These are phyloP conservation scores for Karalla daura DNA, from an alignment of 2,797 vertebrate genomes.

Conservation along the genomic window DNA sequence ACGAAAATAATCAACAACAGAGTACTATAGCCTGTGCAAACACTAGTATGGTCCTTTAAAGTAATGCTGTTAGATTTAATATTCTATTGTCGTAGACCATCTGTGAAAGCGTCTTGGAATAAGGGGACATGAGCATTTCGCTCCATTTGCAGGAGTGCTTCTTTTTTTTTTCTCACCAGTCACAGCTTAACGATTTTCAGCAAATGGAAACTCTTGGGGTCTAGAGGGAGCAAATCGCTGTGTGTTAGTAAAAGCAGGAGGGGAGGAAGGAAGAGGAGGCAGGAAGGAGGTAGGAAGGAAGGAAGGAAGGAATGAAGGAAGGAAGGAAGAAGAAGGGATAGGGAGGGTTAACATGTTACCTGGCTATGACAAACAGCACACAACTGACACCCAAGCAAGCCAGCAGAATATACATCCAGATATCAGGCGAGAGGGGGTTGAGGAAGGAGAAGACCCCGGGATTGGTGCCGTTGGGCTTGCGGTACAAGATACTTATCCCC, in stretches of 20 bases:
- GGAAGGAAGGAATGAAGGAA: background rate
- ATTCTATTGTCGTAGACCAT: conserved; percentile 7
- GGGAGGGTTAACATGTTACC: conserved; percentile 89
- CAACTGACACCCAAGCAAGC: conserved; percentile 99
- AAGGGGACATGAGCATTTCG: background rate
- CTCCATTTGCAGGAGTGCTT: conserved; percentile 12
- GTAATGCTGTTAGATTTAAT: conserved; percentile 5
- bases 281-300: conserved; percentile 19
- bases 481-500: conserved; percentile 99
- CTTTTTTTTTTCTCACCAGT: conserved; percentile 8
- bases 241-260: conserved; percentile 42
- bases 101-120: conserved; percentile 25
- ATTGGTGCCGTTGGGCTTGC: conserved; percentile 99
- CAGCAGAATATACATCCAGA: conserved; percentile 99
- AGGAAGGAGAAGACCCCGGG: conserved; percentile 96
- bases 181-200: conserved; percentile 38
- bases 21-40: conserved; percentile 18
- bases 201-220: conserved; percentile 29
- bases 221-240: conserved; percentile 38
- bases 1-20: background rate
- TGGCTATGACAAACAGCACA: conserved; percentile 92
- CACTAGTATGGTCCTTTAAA: conserved; percentile 17
- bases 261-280: conserved; percentile 18
- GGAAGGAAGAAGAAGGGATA: background rate
- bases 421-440: conserved; percentile 95